phyloP scores from a whole-genome alignment of 2,113 vertebrate genomes.

The Charadrius vociferus region DNA sequence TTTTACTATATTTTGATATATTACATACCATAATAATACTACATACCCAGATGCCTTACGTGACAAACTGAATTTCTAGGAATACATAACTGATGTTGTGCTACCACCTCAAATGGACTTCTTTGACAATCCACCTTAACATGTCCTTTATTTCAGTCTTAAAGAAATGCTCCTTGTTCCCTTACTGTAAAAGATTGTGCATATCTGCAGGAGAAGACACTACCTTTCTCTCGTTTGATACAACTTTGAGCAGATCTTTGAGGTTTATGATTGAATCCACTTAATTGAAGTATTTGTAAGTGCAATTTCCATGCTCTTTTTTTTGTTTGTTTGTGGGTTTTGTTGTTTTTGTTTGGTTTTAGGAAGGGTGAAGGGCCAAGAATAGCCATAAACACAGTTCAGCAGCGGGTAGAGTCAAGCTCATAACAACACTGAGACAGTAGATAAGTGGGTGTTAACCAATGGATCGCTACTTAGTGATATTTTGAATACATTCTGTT shows the following conservation, averaged over 20 bases:
- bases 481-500: background rate
- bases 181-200: background rate
- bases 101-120: background rate
- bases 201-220: background rate
- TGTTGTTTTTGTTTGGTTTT: no score
- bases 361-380: background rate
- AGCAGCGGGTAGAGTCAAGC: background rate
- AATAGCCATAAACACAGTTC: background rate
- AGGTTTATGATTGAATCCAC: background rate
- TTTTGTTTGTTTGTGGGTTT: no score
- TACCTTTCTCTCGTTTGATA: background rate
- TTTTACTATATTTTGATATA: background rate
- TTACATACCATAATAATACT: background rate
- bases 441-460: background rate
- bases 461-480: background rate
- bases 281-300: background rate
- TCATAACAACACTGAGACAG: background rate
- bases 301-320: background rate
- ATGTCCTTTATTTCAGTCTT: background rate
- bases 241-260: background rate
- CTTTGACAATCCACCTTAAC: background rate
- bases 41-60: background rate
- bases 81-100: background rate
- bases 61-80: background rate
- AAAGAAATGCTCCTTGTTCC: background rate